phyloP scores from a whole-genome alignment of 2,888 invertebrate species.

The Pachliopta kotzebuea region DNA sequence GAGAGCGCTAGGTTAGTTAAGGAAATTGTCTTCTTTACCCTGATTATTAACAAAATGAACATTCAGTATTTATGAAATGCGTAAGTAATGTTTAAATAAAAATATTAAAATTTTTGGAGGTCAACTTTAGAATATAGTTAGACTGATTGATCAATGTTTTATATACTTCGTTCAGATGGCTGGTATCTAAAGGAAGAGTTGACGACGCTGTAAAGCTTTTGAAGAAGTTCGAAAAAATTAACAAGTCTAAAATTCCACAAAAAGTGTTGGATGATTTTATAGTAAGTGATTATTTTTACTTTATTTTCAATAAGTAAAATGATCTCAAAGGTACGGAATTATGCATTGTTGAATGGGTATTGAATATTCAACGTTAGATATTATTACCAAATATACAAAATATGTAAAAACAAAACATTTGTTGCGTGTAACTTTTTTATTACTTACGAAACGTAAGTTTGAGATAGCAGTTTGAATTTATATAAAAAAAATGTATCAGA shows the following conservation, averaged over 20 bases:
- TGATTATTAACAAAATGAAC: too few relatives aligned
- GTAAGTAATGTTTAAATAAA: too few relatives aligned
- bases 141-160: background rate
- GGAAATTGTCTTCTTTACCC: background rate
- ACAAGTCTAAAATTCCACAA: constrained; percentile 52
- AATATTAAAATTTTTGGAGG: too few relatives aligned
- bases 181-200: constrained; percentile 47
- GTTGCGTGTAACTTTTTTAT: too few relatives aligned
- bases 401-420: too few relatives aligned
- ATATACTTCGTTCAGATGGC: constrained; percentile 44
- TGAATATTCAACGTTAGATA: too few relatives aligned
- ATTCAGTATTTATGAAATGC: too few relatives aligned
- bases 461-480: too few relatives aligned
- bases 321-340: too few relatives aligned
- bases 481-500: background rate
- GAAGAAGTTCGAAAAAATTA: constrained; percentile 53
- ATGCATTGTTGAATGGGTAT: background rate
- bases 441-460: too few relatives aligned
- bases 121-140: too few relatives aligned
- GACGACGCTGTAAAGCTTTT: constrained; percentile 52
- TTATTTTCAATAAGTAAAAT: background rate
- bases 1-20: constrained; percentile 55
- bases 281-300: constrained; percentile 41
- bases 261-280: constrained; percentile 53
- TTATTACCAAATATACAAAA: too few relatives aligned